Percentiles rank a stretch among this genome's conserved stretches.
These are phyloP conservation scores for Trachelus iudaicus DNA, from an alignment of 2,888 invertebrate species.

Conservation along the genomic window DNA sequence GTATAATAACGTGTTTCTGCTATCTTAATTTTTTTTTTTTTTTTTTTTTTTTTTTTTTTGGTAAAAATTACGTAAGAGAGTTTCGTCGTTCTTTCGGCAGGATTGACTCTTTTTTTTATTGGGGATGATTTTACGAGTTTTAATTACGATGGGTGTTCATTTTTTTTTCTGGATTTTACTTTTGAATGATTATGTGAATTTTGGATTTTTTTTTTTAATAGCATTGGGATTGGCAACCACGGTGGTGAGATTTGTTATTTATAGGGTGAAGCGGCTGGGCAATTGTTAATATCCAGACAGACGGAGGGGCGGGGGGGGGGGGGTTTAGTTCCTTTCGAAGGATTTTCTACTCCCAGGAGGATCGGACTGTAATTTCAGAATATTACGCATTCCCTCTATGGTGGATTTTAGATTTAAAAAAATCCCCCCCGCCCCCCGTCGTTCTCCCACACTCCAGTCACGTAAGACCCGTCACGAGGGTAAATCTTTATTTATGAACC, in stretches of 20 bases:
- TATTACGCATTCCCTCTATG: constrained; percentile 52
- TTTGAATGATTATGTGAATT: neutral
- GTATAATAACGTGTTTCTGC: neutral
- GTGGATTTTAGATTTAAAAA: constrained; percentile 46
- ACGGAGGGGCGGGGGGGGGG: too few species aligned
- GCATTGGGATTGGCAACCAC: neutral
- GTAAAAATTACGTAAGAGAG: neutral
- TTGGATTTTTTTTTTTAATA: neutral
- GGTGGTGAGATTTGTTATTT: neutral
- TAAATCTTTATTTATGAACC: constrained; percentile 55
- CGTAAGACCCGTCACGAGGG: constrained; percentile 26
- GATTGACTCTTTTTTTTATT: neutral
- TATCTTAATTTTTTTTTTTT: neutral
- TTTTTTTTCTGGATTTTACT: neutral
- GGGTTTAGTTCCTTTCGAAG: neutral
- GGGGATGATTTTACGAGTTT: neutral
- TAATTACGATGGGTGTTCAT: neutral
- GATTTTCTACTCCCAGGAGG: neutral
- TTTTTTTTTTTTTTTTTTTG: too few species aligned
- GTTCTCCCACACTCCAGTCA: neutral
- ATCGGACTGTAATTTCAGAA: neutral
- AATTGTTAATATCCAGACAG: neutral
- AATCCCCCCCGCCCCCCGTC: constrained; percentile 34
- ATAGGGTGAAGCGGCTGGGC: neutral
- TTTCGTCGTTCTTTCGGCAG: neutral